A percentile compares a stretch with the other conserved stretches of the same genome.
phyloP scores from a whole-genome alignment of 2,113 vertebrate species.

The Salvator merianae region DNA sequence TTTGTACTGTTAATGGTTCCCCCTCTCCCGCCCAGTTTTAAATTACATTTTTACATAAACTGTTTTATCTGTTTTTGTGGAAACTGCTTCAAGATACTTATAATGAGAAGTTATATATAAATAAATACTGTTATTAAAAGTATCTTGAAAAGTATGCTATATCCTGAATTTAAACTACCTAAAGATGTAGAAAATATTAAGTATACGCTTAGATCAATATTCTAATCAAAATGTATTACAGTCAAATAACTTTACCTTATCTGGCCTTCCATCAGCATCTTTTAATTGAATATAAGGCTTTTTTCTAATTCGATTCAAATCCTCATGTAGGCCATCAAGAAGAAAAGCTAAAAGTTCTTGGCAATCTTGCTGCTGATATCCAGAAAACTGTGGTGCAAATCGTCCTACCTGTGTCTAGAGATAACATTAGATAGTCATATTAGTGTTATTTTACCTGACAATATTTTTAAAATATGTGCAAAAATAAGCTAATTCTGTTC shows the following conservation, averaged over 20 bases:
- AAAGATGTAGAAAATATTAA: background rate
- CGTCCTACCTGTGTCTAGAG: conserved; percentile 94
- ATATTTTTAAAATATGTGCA: background rate
- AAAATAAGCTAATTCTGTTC: background rate
- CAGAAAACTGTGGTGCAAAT: conserved; percentile 97
- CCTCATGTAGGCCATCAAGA: conserved; percentile 96
- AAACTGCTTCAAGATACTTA: too few relatives aligned
- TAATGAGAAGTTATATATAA: too few relatives aligned
- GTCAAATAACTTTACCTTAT: conserved; percentile 81
- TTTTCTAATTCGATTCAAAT: conserved; percentile 97
- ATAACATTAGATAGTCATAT: fast-evolving
- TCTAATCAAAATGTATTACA: background rate
- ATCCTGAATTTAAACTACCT: background rate
- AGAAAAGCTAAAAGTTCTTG: conserved; percentile 97
- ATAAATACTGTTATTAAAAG: too few relatives aligned
- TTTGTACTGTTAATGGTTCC: too few relatives aligned
- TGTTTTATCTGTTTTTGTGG: too few relatives aligned
- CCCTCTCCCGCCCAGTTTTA: too few relatives aligned
- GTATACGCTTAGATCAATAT: background rate
- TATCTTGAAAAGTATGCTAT: conserved; percentile 5
- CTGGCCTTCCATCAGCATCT: conserved; percentile 92
- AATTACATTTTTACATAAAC: too few relatives aligned
- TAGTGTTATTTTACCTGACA: background rate
- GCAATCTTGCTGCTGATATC: conserved; percentile 98
- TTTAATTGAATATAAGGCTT: conserved; percentile 98